Base-by-base conservation (phyloP, 2,797 vertebrate genomes). In the Anas bernieri region DNA sequence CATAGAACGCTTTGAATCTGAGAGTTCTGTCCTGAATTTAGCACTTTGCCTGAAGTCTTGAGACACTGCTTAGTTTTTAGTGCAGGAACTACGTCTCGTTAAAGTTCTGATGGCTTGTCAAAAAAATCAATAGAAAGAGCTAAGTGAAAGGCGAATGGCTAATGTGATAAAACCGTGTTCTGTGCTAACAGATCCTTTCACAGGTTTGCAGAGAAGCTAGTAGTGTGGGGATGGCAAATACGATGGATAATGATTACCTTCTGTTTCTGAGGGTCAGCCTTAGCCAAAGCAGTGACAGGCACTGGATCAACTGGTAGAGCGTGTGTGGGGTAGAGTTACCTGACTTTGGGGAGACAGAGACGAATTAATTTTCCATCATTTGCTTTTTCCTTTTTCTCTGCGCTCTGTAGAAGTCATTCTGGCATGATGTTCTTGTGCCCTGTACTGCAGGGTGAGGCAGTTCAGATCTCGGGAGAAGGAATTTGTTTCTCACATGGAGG, bases 181-280 rank as follows among this genome's bases (percentile, higher is more conserved):
- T 4, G 45, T 50, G 31, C 55, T 35, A 28, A 16, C 17, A 62
- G 1, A 50, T 41, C 1, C 1, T 28, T 73, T 56, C 33, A 55
- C 33, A 50, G 52, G n/a, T 37, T 68, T 67, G 66, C 77, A 52
- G 46, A 63, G 35, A 48, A 31, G 43, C 45, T 33, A 21, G 25
- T 14, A 61, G 43, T 37, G 11, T 73, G 62, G n/a, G n/a, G 41
- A 21, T 48, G 20, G 50, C 45, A 77, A 1, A 12, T 41, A 1
- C 0, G 9, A 30, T 1, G 7, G 31, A 2, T 52, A 25, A 43
- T 3, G 17, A 64, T 18, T 31, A 18, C 4, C 16, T 31, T 45
- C 17, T 37, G 11, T 56, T 83, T 28, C 63, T 33, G 22, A 30
- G 39, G 9, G 6, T 46, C 52, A 9, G 31, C 25, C 7, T 25